phyloP scores from a whole-genome alignment of 2,113 vertebrate genomes.

The Vombatus ursinus region DNA sequence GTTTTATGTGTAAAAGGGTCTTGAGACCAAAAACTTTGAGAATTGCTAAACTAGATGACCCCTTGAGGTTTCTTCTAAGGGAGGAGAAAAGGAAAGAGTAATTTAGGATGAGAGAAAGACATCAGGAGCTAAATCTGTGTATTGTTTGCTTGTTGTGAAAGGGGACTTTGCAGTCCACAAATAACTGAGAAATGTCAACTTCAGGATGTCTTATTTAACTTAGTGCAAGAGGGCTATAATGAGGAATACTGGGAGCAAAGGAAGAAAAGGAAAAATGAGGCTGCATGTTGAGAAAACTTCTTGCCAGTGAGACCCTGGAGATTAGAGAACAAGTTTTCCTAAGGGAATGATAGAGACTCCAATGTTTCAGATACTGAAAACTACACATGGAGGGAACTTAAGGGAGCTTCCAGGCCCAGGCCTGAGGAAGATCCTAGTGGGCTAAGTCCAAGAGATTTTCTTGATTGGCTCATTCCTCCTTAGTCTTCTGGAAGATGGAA shows the following conservation, averaged over 20 bases:
- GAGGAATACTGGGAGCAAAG: background rate
- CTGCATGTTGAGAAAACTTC: background rate
- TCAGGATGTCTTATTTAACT: background rate
- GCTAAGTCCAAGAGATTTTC: background rate
- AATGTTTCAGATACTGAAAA: background rate
- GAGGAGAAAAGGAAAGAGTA: background rate
- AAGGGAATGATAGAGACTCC: background rate
- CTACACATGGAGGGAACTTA: background rate
- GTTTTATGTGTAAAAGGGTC: background rate
- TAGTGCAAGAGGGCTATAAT: background rate
- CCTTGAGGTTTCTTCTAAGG: background rate
- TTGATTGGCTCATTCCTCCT: rapidly evolving
- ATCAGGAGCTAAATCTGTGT: background rate
- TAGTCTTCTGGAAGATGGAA: background rate
- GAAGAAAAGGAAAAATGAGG: background rate
- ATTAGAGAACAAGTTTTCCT: background rate
- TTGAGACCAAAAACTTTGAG: background rate
- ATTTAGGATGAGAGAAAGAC: background rate
- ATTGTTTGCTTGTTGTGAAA: background rate
- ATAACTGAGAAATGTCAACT: background rate
- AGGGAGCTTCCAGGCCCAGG: background rate
- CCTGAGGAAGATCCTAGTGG: background rate
- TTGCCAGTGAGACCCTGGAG: background rate
- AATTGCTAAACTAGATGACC: background rate
- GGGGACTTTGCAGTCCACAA: background rate